Evolutionary conservation across 2,888 invertebrate species (phyloP), one percentile per base, ranked within the genome.

Genomic region (Rotaria socialis): DNA sequence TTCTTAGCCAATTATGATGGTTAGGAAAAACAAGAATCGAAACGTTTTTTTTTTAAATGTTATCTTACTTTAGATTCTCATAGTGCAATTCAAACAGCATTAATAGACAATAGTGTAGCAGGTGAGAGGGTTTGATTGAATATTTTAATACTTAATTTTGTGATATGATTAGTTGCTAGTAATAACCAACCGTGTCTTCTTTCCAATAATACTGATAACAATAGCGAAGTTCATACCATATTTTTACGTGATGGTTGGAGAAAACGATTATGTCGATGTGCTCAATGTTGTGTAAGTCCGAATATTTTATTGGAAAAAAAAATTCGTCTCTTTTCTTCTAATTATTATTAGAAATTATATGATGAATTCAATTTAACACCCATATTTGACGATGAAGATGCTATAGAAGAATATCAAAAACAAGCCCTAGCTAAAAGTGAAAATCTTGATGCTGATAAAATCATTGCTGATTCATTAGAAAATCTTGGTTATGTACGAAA

Each of bases 391-490:
- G 55, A 86, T 35, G 84, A 85, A 24, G 86, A 86, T 41, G 55
- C 67, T 24, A 86, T 86, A n/a, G 75, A 85, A 52, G 75, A 56
- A 58, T 86, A 86, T 52, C 85, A 86, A 56, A 75, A 85, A 75
- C 80, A 80, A 47, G 43, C 80, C 6, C 47, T 80, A n/a, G 80
- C 43, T n/a, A 43, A 80, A 47, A 80, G 80, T 47, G 80, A 80
- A 43, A 47, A 80, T 80, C 47, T 80, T 5, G 80, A 80, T 80
- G 47, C 24, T 14, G 80, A 80, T 47, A 80, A 80, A n/a, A n/a
- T 80, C 2, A 24, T 80, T 24, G 80, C 80, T 47, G 47, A 80
- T 47, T 80, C 80, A 80, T 80, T 80, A 14, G 24, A 47, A n/a
- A 43, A 47, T n/a, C 80, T 80, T n/a, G 47, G n/a, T n/a, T n/a